These are phyloP conservation scores for Phyllostomus discolor DNA, from an alignment of 2,113 vertebrate species.

Conservation along the genomic window DNA sequence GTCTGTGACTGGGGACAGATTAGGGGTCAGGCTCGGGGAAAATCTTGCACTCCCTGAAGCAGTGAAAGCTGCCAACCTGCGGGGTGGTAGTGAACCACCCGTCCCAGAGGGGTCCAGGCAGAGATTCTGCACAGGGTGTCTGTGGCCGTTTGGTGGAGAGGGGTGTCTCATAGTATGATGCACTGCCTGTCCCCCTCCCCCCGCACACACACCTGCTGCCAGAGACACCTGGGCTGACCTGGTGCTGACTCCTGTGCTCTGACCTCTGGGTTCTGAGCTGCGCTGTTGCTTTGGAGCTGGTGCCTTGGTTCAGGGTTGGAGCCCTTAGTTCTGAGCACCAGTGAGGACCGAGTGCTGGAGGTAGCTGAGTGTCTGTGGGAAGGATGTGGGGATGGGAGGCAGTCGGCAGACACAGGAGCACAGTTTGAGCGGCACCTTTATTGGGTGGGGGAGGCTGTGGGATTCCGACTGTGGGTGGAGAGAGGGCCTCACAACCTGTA, in stretches of 20 bases:
- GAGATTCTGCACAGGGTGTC: background rate
- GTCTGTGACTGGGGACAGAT: background rate
- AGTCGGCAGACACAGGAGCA: rapidly evolving
- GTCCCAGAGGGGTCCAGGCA: background rate
- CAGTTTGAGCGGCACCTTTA: background rate
- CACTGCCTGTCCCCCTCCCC: background rate
- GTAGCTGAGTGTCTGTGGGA: background rate
- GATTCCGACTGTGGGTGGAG: rapidly evolving
- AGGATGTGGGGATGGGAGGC: background rate
- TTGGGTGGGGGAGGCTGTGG: background rate
- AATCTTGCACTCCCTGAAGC: background rate
- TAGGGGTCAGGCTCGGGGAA: background rate
- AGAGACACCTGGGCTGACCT: background rate
- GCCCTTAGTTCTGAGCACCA: constrained; percentile 31
- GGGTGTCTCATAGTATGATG: background rate
- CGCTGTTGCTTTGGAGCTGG: background rate
- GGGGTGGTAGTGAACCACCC: background rate
- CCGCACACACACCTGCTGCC: background rate
- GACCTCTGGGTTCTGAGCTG: constrained; percentile 50
- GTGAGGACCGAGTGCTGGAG: background rate
- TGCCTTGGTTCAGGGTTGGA: constrained; percentile 29
- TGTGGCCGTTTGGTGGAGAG: background rate
- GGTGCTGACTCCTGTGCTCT: constrained; percentile 36
- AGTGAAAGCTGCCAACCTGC: too few relatives aligned
- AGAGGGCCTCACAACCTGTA: background rate